Evolutionary conservation across 1,140 invertebrate species (phyloP).

Genomic region (Chlorops oryzae): DNA sequence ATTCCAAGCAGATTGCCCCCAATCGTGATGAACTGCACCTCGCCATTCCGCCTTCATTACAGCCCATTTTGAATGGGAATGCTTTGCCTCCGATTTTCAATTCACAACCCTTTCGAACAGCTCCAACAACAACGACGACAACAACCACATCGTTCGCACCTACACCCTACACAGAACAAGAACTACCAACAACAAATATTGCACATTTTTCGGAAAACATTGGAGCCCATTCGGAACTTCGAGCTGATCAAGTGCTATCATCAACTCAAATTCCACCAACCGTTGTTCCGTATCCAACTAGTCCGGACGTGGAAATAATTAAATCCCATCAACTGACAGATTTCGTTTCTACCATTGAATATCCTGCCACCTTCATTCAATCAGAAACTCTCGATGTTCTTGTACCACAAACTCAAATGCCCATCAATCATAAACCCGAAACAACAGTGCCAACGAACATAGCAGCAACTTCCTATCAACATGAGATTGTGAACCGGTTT

Average conservation of each 20-base stretch:
- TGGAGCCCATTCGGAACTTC: conserved; percentile 36
- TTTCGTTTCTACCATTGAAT: conserved; percentile 59
- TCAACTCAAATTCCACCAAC: conserved; percentile 12
- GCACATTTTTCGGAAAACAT: conserved; percentile 27
- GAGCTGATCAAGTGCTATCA: conserved; percentile 18
- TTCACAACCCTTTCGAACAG: conserved; percentile 50
- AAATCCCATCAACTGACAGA: conserved; percentile 58
- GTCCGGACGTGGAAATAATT: conserved; percentile 46
- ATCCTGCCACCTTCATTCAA: conserved; percentile 57
- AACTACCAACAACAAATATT: conserved; percentile 14
- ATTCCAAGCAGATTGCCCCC: conserved; percentile 28
- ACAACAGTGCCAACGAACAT: neutral
- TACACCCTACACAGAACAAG: conserved; percentile 21
- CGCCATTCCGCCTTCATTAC: too few species aligned
- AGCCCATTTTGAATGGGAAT: conserved; percentile 52
- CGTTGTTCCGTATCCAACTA: conserved; percentile 8
- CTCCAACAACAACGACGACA: conserved; percentile 5
- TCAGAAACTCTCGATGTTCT: conserved; percentile 55
- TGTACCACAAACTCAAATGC: neutral
- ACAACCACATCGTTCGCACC: conserved; percentile 15
- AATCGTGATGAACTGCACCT: conserved; percentile 2
- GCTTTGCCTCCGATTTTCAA: conserved; percentile 55
- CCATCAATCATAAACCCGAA: conserved; percentile 5
- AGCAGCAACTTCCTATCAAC: conserved; percentile 11
- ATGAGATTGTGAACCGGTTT: conserved; percentile 16